Conservation (phyloP, 1,140 invertebrate species). For the Nasonia vitripennis region DNA sequence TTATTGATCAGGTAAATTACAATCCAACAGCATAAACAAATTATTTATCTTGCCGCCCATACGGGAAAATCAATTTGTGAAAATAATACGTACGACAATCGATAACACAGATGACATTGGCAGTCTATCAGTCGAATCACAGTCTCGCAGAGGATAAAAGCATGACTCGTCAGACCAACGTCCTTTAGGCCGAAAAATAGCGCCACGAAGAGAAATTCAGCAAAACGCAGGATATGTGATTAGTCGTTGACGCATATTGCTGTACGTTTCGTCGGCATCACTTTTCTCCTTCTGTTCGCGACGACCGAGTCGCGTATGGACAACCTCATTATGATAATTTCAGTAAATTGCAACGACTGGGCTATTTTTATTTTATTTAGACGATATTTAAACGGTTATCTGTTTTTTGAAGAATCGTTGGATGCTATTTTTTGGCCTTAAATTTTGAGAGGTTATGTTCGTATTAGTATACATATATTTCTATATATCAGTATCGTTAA, state of each 20-base stretch:
- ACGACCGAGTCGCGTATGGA: neutral
- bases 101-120: neutral
- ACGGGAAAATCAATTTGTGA: neutral
- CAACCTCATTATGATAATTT: constrained; percentile 24
- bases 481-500: neutral
- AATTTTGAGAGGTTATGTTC: too few relatives aligned
- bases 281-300: neutral
- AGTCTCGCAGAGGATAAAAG: neutral
- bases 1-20: too few relatives aligned
- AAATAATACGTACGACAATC: neutral
- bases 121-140: neutral
- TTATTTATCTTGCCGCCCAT: neutral
- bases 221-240: constrained; percentile 8
- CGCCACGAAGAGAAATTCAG: constrained; percentile 12
- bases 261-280: neutral
- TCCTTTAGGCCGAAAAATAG: constrained; percentile 31
- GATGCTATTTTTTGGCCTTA: neutral
- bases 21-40: neutral
- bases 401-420: neutral
- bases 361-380: neutral
- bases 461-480: neutral
- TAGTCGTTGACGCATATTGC: constrained; percentile 25
- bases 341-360: neutral
- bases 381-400: neutral
- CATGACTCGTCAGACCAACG: neutral